Conservation (phyloP, 2,797 vertebrate genomes). For the Synaphobranchus kaupii region DNA sequence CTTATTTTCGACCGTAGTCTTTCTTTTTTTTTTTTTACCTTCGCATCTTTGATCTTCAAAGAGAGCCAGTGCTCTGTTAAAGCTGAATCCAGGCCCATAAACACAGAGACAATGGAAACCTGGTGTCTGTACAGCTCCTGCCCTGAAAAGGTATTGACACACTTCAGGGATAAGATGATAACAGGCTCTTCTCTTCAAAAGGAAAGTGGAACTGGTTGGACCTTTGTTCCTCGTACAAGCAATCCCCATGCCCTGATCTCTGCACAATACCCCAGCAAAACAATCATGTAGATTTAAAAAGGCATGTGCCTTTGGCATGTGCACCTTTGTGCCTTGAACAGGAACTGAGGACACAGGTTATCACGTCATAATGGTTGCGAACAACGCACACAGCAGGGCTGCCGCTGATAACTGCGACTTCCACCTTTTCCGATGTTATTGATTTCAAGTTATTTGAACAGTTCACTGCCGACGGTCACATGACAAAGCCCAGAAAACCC, state of each 20-base stretch:
- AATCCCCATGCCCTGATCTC: neutral
- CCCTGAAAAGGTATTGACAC: neutral
- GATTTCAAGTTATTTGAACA: neutral
- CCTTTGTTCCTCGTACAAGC: neutral
- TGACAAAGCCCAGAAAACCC: neutral
- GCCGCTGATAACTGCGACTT: neutral
- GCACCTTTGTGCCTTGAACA: neutral
- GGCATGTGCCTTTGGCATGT: neutral
- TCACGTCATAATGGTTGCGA: neutral
- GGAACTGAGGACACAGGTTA: neutral
- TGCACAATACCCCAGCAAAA: neutral
- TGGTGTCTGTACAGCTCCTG: neutral
- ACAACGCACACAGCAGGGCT: neutral
- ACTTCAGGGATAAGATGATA: neutral
- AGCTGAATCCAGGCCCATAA: neutral
- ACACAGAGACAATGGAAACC: neutral
- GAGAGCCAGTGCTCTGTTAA: neutral
- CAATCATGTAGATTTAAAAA: neutral
- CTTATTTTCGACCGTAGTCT: neutral
- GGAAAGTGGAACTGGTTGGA: neutral
- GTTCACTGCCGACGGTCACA: neutral
- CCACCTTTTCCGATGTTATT: neutral
- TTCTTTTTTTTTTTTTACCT: neutral
- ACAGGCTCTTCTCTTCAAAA: neutral
- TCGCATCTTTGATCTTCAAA: slow-evolving; percentile 21